Evolutionary conservation across 1,140 invertebrate genomes (phyloP).

Genomic region (Scaptomyza montana): DNA sequence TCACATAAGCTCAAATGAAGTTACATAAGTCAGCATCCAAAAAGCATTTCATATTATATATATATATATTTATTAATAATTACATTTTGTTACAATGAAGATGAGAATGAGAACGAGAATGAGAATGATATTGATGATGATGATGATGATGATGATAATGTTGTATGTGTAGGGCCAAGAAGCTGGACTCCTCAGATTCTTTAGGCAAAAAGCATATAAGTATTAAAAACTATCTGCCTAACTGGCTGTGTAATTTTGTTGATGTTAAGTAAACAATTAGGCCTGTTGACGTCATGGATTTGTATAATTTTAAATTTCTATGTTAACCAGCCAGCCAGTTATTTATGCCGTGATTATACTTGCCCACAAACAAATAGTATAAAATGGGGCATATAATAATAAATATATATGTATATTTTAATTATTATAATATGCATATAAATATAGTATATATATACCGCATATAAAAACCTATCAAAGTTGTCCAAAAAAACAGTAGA

Average conservation of each 20-base stretch:
- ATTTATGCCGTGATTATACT: conserved; percentile 51
- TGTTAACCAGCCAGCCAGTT: conserved; percentile 24
- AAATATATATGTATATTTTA: not conserved
- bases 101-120: conserved; percentile 13
- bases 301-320: conserved; percentile 23
- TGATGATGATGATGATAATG: conserved; percentile 18
- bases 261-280: conserved; percentile 44
- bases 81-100: conserved; percentile 46
- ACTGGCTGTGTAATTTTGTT: conserved; percentile 53
- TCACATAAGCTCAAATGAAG: conserved; percentile 57
- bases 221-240: conserved; percentile 44
- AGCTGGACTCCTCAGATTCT: conserved; percentile 25
- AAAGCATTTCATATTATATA: conserved; percentile 35
- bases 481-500: not conserved
- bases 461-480: not conserved
- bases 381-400: not conserved
- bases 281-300: conserved; percentile 43
- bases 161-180: conserved; percentile 34
- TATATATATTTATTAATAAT: conserved; percentile 22
- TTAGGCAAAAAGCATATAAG: conserved; percentile 31
- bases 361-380: conserved; percentile 24
- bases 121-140: conserved; percentile 28
- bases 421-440: not conserved
- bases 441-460: not conserved
- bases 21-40: conserved; percentile 14